Evolutionary conservation across 2,113 vertebrate genomes (phyloP).

Genomic region (Andinoacara biseriatus): DNA sequence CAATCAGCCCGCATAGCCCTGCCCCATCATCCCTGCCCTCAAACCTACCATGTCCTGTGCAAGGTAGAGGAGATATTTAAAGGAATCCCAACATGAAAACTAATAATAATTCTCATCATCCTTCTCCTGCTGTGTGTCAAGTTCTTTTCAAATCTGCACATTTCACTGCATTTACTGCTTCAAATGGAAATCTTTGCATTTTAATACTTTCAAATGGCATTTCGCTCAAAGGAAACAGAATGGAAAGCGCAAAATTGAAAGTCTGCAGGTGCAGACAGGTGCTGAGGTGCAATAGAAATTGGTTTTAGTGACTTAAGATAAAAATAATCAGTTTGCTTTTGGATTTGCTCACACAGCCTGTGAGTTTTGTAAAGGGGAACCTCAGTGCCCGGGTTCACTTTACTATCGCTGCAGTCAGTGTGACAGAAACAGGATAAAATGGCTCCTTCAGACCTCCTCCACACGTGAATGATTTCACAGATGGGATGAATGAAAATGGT

Average conservation of each 20-base stretch:
- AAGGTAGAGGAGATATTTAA: background rate
- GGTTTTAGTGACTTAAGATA: background rate
- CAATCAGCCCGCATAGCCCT: slow-evolving; percentile 25
- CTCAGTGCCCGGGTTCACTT: slow-evolving; percentile 27
- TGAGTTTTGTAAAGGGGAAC: background rate
- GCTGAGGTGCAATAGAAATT: background rate
- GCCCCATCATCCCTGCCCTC: slow-evolving; percentile 43
- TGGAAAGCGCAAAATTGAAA: background rate
- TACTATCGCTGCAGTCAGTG: slow-evolving; percentile 22
- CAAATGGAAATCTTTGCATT: background rate
- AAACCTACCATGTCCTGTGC: slow-evolving; percentile 24
- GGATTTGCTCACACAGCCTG: background rate
- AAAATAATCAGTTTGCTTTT: background rate
- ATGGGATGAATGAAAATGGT: slow-evolving; percentile 47
- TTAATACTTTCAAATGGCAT: background rate
- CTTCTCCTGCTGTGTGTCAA: background rate
- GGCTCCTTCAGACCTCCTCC: slow-evolving; percentile 63
- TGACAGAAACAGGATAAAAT: slow-evolving; percentile 64
- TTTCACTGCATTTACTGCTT: background rate
- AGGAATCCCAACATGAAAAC: background rate
- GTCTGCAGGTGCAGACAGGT: background rate
- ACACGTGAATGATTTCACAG: slow-evolving; percentile 65
- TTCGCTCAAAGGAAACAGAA: background rate
- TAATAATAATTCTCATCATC: background rate
- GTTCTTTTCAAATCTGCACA: background rate